Evolutionary conservation across 2,797 vertebrate genomes (phyloP).

Genomic region (Rostrhamus sociabilis): DNA sequence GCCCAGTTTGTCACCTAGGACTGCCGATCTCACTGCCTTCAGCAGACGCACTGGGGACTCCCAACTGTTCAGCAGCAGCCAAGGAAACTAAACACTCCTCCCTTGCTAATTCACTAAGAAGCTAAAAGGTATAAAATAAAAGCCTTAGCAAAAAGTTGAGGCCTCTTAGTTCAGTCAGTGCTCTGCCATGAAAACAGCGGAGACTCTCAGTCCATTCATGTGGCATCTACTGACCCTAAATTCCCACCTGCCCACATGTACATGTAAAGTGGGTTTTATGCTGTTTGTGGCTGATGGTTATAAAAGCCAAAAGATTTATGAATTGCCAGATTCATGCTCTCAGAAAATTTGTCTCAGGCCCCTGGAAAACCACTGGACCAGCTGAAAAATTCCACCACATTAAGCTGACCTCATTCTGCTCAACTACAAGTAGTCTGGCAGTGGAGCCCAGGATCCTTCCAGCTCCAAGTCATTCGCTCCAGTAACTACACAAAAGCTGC

Average conservation of each 20-base stretch:
- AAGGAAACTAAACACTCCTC: not conserved
- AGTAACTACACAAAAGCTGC: not conserved
- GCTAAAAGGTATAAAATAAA: not conserved
- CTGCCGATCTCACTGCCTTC: not conserved
- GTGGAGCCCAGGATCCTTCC: not conserved
- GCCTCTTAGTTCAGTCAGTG: not conserved
- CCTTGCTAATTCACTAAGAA: not conserved
- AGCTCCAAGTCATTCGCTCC: not conserved
- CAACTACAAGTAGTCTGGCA: not conserved
- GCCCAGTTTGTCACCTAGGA: not conserved
- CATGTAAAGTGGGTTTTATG: not conserved
- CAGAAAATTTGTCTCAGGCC: slow-evolving; percentile 11
- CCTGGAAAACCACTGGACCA: slow-evolving; percentile 16
- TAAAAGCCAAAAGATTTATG: not conserved
- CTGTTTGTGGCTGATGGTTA: not conserved
- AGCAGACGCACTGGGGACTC: not conserved
- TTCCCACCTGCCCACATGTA: not conserved
- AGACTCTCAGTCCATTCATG: not conserved
- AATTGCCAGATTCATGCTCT: not conserved
- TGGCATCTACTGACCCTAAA: not conserved
- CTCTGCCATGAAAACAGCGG: not conserved
- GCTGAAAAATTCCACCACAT: slow-evolving; percentile 31
- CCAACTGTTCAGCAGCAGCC: not conserved
- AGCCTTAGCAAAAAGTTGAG: not conserved
- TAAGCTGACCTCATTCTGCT: slow-evolving; percentile 38